Conservation (phyloP, 2,113 vertebrate species). For the Antennarius striatus region DNA sequence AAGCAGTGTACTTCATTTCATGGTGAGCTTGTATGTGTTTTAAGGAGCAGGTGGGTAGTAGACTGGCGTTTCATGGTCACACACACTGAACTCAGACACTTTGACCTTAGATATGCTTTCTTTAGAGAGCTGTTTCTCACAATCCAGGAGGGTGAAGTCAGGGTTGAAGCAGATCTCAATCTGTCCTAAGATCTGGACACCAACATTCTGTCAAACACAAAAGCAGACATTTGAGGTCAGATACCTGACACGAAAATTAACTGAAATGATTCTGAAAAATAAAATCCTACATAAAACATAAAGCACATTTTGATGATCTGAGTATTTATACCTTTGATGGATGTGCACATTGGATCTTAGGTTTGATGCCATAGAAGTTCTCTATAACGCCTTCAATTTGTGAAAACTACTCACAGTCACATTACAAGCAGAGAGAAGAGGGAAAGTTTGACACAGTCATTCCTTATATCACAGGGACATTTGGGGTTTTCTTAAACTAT, state of each 20-base stretch:
- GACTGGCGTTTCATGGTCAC: slow-evolving; percentile 58
- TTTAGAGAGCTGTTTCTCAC: slow-evolving; percentile 39
- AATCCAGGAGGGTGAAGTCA: slow-evolving; percentile 61
- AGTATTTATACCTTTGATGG: slow-evolving; percentile 49
- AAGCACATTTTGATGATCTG: no score
- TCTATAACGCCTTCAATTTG: slow-evolving; percentile 66
- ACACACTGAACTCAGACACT: slow-evolving; percentile 59
- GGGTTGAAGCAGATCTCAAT: slow-evolving; percentile 70
- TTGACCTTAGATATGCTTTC: slow-evolving; percentile 1
- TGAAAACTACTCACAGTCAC: slow-evolving; percentile 54
- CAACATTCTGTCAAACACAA: slow-evolving; percentile 43
- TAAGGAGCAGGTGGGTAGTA: slow-evolving; percentile 59
- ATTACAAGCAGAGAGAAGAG: not conserved
- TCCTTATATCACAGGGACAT: not conserved
- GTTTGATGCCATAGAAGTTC: slow-evolving; percentile 57
- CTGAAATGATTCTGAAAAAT: no score
- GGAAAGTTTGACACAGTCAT: not conserved
- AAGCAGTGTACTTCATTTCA: slow-evolving; percentile 3
- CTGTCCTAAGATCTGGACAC: slow-evolving; percentile 67
- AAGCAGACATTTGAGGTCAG: not conserved
- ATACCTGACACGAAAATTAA: no score
- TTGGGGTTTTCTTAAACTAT: not conserved
- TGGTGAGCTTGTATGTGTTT: slow-evolving; percentile 2
- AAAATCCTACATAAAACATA: no score
- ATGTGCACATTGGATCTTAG: slow-evolving; percentile 69